phyloP scores from a whole-genome alignment of 2,113 vertebrate species.

The Datnioides undecimradiatus region DNA sequence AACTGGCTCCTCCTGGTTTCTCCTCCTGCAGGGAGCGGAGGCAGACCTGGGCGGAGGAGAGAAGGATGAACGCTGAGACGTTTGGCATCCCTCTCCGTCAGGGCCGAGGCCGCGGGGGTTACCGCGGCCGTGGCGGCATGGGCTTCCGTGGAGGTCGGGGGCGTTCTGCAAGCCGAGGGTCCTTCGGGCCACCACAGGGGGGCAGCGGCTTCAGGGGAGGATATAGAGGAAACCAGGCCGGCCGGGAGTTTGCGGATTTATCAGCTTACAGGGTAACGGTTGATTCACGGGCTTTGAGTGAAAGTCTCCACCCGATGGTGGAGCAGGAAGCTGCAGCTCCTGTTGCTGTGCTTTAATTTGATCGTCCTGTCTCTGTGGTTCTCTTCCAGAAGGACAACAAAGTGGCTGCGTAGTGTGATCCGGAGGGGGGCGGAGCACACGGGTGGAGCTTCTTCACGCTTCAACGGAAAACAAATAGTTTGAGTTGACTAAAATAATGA shows the following conservation, averaged over 20 bases:
- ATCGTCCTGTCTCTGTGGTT: neutral
- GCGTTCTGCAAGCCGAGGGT: slow-evolving; percentile 84
- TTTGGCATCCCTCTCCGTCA: slow-evolving; percentile 93
- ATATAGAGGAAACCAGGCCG: slow-evolving; percentile 91
- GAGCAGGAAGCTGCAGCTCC: no score
- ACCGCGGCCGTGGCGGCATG: slow-evolving; percentile 86
- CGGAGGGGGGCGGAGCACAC: slow-evolving; percentile 74
- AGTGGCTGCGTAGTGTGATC: slow-evolving; percentile 88
- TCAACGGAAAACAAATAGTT: slow-evolving; percentile 65
- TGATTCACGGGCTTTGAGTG: no score
- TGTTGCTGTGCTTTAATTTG: no score
- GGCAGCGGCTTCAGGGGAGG: slow-evolving; percentile 86
- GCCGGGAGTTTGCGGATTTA: slow-evolving; percentile 92
- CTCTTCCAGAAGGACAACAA: slow-evolving; percentile 93
- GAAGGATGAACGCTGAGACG: slow-evolving; percentile 92
- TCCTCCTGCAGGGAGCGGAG: slow-evolving; percentile 86
- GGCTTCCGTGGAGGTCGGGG: slow-evolving; percentile 91
- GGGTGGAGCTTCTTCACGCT: slow-evolving; percentile 83
- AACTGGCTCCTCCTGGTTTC: neutral
- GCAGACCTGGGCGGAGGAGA: slow-evolving; percentile 95
- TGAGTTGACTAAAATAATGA: slow-evolving; percentile 86
- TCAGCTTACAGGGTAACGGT: slow-evolving; percentile 90
- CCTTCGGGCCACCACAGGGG: slow-evolving; percentile 85
- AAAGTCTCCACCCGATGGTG: no score
- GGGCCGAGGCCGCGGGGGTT: slow-evolving; percentile 90